These are phyloP conservation scores for Agrotis exclamationis DNA, from an alignment of 2,888 invertebrate genomes.

Conservation along the genomic window DNA sequence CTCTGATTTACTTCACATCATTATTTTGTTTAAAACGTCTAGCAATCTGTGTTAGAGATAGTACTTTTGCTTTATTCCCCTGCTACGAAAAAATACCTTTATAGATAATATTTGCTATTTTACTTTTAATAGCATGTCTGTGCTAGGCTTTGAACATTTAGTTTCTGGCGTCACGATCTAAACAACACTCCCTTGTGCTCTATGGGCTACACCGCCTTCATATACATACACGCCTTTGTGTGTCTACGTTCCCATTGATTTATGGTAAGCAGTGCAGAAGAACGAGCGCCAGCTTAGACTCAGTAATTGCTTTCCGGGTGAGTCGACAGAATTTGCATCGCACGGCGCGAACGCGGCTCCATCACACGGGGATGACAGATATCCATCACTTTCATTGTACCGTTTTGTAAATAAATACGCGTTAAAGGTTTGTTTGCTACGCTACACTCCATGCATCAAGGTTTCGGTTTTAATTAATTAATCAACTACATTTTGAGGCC, in stretches of 20 bases:
- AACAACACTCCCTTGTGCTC: neutral
- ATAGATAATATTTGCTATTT: neutral
- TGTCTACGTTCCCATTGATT: constrained; percentile 68
- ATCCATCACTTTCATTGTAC: constrained; percentile 63
- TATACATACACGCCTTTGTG: constrained; percentile 34
- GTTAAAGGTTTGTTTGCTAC: constrained; percentile 37
- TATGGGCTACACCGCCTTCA: constrained; percentile 28
- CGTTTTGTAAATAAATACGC: constrained; percentile 51
- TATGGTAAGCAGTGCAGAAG: constrained; percentile 72
- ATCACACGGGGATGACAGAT: constrained; percentile 62
- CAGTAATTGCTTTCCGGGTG: constrained; percentile 80
- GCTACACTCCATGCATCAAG: constrained; percentile 16
- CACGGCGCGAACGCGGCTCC: constrained; percentile 51
- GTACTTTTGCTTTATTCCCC: neutral
- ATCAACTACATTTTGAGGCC: constrained; percentile 27
- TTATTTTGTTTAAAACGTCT: neutral
- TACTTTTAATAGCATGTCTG: neutral
- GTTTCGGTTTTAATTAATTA: constrained; percentile 57
- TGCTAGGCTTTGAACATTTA: constrained; percentile 13
- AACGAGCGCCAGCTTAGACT: constrained; percentile 70
- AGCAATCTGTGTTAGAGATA: neutral
- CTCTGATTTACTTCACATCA: neutral
- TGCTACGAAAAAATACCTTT: neutral
- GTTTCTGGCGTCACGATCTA: constrained; percentile 8
- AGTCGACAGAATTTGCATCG: constrained; percentile 79